A percentile compares a stretch with the other conserved stretches of the same genome.
These are phyloP conservation scores for Cyprinodon diabolis DNA, from an alignment of 2,797 vertebrate species.

Conservation along the genomic window DNA sequence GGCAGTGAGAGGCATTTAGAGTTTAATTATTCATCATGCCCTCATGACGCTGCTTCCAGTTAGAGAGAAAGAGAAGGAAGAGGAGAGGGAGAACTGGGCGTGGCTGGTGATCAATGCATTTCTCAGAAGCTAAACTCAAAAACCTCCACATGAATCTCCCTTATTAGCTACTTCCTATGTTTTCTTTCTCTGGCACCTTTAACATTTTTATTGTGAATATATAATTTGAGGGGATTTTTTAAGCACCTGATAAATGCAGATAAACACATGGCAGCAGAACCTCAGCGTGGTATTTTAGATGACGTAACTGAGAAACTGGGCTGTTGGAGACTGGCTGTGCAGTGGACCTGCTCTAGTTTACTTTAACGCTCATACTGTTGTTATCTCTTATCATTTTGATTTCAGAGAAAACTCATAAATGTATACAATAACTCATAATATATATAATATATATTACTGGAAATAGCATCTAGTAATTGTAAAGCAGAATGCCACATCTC, in stretches of 20 bases:
- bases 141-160: slow-evolving; percentile 40
- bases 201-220: slow-evolving; percentile 39
- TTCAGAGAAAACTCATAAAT: background rate
- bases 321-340: background rate
- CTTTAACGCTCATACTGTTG: background rate
- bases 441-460: background rate
- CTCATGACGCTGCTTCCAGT: slow-evolving; percentile 62
- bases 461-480: slow-evolving; percentile 4
- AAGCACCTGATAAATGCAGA: slow-evolving; percentile 19
- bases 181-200: slow-evolving; percentile 4
- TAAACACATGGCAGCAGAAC: slow-evolving; percentile 2
- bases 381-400: slow-evolving; percentile 4
- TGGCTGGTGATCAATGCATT: slow-evolving; percentile 72
- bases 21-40: slow-evolving; percentile 75
- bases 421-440: too few relatives aligned
- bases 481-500: background rate
- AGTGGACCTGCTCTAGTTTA: slow-evolving; percentile 1
- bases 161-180: slow-evolving; percentile 20
- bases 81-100: slow-evolving; percentile 34
- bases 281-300: slow-evolving; percentile 13
- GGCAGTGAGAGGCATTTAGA: slow-evolving; percentile 57
- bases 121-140: slow-evolving; percentile 71
- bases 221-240: slow-evolving; percentile 21
- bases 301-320: slow-evolving; percentile 9
- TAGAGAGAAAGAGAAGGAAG: slow-evolving; percentile 29